Percentiles rank a stretch among this genome's conserved stretches.
phyloP scores from a whole-genome alignment of 2,113 vertebrate genomes.

The Saguinus midas region DNA sequence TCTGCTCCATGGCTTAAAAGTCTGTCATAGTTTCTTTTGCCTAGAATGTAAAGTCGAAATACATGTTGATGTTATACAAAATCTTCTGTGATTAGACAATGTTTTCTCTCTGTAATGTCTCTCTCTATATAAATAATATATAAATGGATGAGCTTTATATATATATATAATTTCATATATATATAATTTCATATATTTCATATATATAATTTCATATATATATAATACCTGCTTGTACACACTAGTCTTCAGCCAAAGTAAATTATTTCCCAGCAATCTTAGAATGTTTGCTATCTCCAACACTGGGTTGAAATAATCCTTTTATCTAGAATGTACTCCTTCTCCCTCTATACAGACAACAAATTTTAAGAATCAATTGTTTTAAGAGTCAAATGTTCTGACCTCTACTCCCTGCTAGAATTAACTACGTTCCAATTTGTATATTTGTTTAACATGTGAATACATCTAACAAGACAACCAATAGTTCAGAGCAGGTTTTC shows the following conservation, averaged over 20 bases:
- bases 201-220: no score
- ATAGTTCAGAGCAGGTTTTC: background rate
- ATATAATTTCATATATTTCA: no score
- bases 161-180: no score
- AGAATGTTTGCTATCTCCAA: background rate
- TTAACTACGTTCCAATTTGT: background rate
- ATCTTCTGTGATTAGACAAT: background rate
- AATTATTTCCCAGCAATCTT: background rate
- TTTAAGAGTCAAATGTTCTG: background rate
- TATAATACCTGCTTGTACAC: background rate
- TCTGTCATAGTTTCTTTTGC: background rate
- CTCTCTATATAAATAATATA: background rate
- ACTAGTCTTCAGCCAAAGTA: background rate
- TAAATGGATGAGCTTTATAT: background rate
- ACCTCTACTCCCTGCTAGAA: background rate
- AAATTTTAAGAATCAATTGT: background rate
- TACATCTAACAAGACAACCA: background rate
- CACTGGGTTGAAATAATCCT: background rate
- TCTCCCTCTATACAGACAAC: background rate
- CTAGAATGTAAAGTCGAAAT: background rate
- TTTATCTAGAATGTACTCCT: background rate
- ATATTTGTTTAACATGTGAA: background rate
- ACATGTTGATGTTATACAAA: background rate
- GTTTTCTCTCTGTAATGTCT: background rate
- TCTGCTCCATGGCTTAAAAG: background rate